Percentiles rank a stretch among this genome's conserved stretches.
Conservation (phyloP, 2,113 vertebrate species). For the Trochalopteron elliotii region DNA sequence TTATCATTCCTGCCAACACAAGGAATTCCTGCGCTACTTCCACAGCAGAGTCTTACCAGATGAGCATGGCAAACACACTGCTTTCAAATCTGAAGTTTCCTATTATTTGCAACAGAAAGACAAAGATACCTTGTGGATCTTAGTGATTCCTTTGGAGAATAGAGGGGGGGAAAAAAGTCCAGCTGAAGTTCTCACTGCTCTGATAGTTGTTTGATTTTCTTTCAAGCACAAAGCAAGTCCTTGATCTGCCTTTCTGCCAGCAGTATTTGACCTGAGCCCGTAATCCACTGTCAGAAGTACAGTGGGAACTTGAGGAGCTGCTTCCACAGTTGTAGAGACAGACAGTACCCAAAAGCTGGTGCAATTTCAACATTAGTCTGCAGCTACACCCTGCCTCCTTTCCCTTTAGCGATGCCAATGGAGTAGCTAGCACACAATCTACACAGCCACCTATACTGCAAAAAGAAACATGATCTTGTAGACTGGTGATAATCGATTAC, state of each 20-base stretch:
- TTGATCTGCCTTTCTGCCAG: not conserved
- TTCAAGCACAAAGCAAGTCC: not conserved
- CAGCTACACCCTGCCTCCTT: not conserved
- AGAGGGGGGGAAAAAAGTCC: fast-evolving
- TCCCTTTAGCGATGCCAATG: not conserved
- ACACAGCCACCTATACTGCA: not conserved
- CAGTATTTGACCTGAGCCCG: not conserved
- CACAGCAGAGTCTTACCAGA: not conserved
- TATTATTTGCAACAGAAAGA: not conserved
- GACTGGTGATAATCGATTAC: not conserved
- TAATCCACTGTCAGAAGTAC: not conserved
- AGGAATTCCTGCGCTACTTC: not conserved
- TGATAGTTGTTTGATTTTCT: not conserved
- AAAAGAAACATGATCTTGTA: not conserved
- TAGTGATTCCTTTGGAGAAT: not conserved
- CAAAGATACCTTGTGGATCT: not conserved
- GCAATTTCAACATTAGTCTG: not conserved
- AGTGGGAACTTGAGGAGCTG: not conserved
- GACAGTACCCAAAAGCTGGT: not conserved
- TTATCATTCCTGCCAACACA: not conserved
- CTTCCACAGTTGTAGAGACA: not conserved
- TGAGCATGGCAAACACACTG: not conserved
- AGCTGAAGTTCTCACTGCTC: not conserved
- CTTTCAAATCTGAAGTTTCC: not conserved
- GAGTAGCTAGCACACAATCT: not conserved